phyloP scores from a whole-genome alignment of 2,888 invertebrate species.

The Subacronicta megacephala region DNA sequence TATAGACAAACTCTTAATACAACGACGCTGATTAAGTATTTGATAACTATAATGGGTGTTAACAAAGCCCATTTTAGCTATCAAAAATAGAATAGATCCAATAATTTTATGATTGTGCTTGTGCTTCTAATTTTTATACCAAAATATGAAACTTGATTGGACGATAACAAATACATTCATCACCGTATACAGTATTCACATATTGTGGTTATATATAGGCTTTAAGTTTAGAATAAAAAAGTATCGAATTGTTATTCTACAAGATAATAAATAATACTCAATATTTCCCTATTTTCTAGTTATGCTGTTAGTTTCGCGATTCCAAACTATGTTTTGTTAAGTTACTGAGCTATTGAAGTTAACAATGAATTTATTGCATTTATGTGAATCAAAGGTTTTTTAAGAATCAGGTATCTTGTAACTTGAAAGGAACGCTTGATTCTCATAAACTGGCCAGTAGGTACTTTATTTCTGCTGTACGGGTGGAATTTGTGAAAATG shows the following conservation, averaged over 20 bases:
- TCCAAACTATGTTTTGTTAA: slow-evolving; percentile 13
- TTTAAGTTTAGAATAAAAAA: slow-evolving; percentile 42
- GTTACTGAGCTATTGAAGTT: slow-evolving; percentile 19
- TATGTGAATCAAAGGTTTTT: slow-evolving; percentile 16
- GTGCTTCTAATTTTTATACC: slow-evolving; percentile 22
- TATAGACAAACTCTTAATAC: neutral
- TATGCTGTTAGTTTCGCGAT: slow-evolving; percentile 11
- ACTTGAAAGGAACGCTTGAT: slow-evolving; percentile 4
- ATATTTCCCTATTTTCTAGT: slow-evolving; percentile 33
- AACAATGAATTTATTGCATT: slow-evolving; percentile 1
- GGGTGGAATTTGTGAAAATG: slow-evolving; percentile 2
- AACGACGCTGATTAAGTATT: no score
- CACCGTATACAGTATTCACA: slow-evolving; percentile 41
- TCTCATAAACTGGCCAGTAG: slow-evolving; percentile 9
- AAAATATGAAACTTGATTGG: slow-evolving; percentile 44
- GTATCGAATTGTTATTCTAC: slow-evolving; percentile 34
- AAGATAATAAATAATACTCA: slow-evolving; percentile 58
- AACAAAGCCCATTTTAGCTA: neutral
- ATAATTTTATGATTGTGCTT: no score
- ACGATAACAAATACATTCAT: slow-evolving; percentile 25
- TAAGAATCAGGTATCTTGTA: slow-evolving; percentile 12
- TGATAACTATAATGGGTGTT: no score
- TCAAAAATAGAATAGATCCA: no score
- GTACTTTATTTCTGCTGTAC: slow-evolving; percentile 12
- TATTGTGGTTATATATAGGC: slow-evolving; percentile 47